phyloP scores from a whole-genome alignment of 2,888 invertebrate genomes.

The Amblyjoppa fuscipennis region DNA sequence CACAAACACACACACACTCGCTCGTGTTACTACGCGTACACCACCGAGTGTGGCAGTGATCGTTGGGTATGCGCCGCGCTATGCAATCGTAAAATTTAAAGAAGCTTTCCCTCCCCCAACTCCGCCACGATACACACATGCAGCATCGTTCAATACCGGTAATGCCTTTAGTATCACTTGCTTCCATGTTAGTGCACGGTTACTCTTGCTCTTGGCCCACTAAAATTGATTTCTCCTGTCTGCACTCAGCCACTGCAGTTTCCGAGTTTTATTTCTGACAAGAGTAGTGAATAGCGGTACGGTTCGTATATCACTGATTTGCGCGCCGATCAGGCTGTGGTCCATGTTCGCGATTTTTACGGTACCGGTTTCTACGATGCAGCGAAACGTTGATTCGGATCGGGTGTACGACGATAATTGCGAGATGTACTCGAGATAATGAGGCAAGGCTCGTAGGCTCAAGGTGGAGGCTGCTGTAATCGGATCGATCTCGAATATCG shows the following conservation, averaged over 20 bases:
- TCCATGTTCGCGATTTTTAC: too few relatives aligned
- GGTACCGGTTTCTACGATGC: constrained; percentile 28
- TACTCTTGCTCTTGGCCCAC: constrained; percentile 14
- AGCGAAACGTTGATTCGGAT: constrained; percentile 36
- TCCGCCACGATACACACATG: neutral
- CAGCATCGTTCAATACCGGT: constrained; percentile 29
- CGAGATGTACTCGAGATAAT: constrained; percentile 42
- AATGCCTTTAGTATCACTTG: constrained; percentile 46
- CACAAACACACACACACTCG: neutral
- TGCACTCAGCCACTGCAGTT: neutral
- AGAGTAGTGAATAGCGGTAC: neutral
- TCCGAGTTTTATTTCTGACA: constrained; percentile 39
- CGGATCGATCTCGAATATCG: constrained; percentile 37
- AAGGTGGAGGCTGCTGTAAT: neutral
- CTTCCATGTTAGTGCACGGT: constrained; percentile 32
- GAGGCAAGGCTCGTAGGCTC: neutral
- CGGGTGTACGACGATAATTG: constrained; percentile 59
- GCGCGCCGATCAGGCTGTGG: too few relatives aligned
- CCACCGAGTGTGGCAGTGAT: neutral
- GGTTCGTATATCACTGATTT: neutral
- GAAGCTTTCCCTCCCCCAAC: neutral
- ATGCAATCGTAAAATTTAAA: constrained; percentile 45
- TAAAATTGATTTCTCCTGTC: constrained; percentile 20
- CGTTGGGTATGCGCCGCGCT: constrained; percentile 27
- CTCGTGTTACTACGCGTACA: neutral